A percentile compares a stretch with the other conserved stretches of the same genome.
Evolutionary conservation across 2,888 invertebrate species (phyloP).

Genomic region (Vanessa cardui): DNA sequence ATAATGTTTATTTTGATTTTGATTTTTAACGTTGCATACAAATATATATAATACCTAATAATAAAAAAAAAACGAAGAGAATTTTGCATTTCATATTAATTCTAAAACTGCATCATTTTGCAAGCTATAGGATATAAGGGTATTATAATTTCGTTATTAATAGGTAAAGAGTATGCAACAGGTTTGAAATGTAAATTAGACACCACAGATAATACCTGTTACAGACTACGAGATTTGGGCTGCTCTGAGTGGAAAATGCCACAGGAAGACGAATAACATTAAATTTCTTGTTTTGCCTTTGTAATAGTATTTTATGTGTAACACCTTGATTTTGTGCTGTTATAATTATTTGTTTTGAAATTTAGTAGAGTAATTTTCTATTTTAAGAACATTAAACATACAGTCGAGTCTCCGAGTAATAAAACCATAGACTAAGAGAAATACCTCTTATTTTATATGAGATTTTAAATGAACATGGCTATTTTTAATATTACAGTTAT

Average conservation of each 20-base stretch:
- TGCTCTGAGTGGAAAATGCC: constrained; percentile 18
- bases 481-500: too few relatives aligned
- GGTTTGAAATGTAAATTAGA: constrained; percentile 12
- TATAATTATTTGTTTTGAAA: too few relatives aligned
- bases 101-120: neutral
- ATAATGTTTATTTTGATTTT: too few relatives aligned
- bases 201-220: neutral
- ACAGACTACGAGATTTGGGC: neutral
- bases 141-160: constrained; percentile 4
- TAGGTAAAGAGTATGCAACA: constrained; percentile 7
- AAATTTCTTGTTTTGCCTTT: constrained; percentile 10
- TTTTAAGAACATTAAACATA: too few relatives aligned
- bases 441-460: too few relatives aligned
- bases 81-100: neutral
- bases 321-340: too few relatives aligned
- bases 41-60: too few relatives aligned
- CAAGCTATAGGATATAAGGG: neutral
- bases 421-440: too few relatives aligned
- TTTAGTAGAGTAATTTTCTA: too few relatives aligned
- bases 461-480: too few relatives aligned
- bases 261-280: constrained; percentile 12
- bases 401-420: too few relatives aligned
- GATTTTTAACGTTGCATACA: too few relatives aligned
- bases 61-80: neutral
- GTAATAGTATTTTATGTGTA: neutral